Base-by-base conservation (phyloP, 2,113 vertebrate species). In the Callionymus lyra region DNA sequence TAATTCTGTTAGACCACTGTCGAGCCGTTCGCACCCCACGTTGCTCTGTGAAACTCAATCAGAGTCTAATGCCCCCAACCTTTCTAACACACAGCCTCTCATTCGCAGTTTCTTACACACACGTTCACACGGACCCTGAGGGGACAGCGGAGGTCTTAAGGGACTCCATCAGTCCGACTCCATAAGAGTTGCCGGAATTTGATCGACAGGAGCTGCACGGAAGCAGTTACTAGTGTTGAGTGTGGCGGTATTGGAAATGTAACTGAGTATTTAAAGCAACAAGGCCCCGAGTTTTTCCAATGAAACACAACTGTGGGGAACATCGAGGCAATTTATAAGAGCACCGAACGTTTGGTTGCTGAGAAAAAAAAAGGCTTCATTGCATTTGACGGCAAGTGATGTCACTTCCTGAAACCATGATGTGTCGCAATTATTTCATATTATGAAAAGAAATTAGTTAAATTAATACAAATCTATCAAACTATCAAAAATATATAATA, bases 1-100 rank as follows among this genome's bases (percentile, higher is more conserved):
- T 96, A 94, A 97, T 98, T 97, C 88, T 88, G 86, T 95, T 93
- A 94, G 91, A 91, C 88, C 89, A 92, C 94, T 93, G 93, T 88
- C 68, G 82, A 82, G 84, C 85, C 90, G 88, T 94, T 94, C 85
- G 85, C 90, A 89, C 90, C 86, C 88, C 87, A 89, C 87, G 85
- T 88, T 87, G 85, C 85, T 91, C 85, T 83, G 85, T 84, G 88
- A 84, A 93, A 94, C 91, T 91, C 89, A 92, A 96, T 96, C 90
- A 96, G 89, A 90, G 54, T 59, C 80, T 76, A 74, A 80, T 72
- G 64, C 76, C 59, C 69, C 61, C 66, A 57, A 66, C 64, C 65
- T 38, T 50, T 11, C 50, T 46, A 39, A 58, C 67, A 63, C 62
- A 54, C 68, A 43, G 41, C 52, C 60, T 58, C 58, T 72, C 67